A percentile compares a stretch with the other conserved stretches of the same genome.
Evolutionary conservation across 2,888 invertebrate species (phyloP).

Genomic region (Buathra laborator): DNA sequence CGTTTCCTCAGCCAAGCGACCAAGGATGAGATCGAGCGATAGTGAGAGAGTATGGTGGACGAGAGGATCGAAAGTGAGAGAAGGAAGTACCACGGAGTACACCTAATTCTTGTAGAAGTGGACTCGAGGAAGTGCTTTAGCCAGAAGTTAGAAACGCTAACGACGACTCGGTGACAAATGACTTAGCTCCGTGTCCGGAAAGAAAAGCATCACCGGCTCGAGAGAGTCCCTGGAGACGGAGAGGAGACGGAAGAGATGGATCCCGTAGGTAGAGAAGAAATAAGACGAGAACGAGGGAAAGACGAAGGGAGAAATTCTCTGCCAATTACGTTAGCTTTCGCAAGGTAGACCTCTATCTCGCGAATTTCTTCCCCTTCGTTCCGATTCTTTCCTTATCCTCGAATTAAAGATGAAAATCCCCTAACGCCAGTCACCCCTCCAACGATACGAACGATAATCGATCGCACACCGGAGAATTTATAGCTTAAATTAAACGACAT

Average conservation of each 20-base stretch:
- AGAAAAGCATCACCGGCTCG: conserved; percentile 55
- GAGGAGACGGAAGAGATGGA: conserved; percentile 43
- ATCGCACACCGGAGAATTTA: conserved; percentile 1
- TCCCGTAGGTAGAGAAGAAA: not conserved
- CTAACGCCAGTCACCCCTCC: conserved; percentile 9
- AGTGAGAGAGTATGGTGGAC: conserved; percentile 18
- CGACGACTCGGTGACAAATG: conserved; percentile 70
- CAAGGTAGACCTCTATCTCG: not conserved
- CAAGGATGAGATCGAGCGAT: conserved; percentile 56
- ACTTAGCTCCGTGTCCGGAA: conserved; percentile 61
- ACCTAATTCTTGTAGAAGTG: conserved; percentile 57
- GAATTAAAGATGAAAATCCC: conserved; percentile 37
- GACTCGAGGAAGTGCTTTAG: conserved; percentile 59
- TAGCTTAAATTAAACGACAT: not conserved
- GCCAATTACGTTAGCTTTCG: conserved; percentile 34
- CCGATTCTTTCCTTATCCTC: not conserved
- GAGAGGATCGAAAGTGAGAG: conserved; percentile 8
- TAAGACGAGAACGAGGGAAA: conserved; percentile 15
- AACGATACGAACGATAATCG: conserved; percentile 20
- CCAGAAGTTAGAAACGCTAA: conserved; percentile 66
- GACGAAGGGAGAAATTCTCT: conserved; percentile 40
- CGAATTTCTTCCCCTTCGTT: conserved; percentile 1
- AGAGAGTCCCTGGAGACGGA: conserved; percentile 50
- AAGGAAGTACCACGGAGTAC: conserved; percentile 37
- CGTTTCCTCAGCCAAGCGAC: conserved; percentile 36